Evolutionary conservation across 1,140 invertebrate species (phyloP), one percentile per base, ranked within the genome.

Genomic region (Achatina immaculata): DNA sequence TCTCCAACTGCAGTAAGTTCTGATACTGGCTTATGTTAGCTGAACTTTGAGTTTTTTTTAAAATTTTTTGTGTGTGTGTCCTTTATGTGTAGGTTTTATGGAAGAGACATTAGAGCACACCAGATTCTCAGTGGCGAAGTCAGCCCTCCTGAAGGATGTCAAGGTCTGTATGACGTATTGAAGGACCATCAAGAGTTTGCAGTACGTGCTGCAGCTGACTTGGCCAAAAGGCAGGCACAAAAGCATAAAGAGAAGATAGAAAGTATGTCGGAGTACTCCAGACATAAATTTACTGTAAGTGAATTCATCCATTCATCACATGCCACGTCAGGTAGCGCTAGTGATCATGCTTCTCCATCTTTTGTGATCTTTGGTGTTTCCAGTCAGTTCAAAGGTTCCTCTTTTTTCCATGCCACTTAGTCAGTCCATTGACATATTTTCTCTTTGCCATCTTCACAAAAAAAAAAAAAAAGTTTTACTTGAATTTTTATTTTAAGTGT

Each of bases 71-170:
- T n/a, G n/a, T n/a, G n/a, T n/a, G n/a, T n/a, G n/a, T n/a, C n/a
- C n/a, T 42, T 1, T 42, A 28, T 71, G 6, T 42, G 38, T 68
- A 90, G 89, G 81, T 90, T 90, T 85, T 90, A 90, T 82, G 84
- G 85, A 0, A 79, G 83, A 38, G 85, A 86, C 36, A 86, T 90
- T 7, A 68, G 89, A 58, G 88, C 89, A 1, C 68, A 77, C 81
- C 84, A 88, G 72, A 90, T 90, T 36, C 69, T 90, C 19, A 73
- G 75, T 43, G 89, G 89, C 1, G 82, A 87, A 38, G 85, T 90
- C 9, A 72, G 81, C 0, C 80, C 83, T 1, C 89, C 89, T 2
- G 81, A 79, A 42, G 88, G 84, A 48, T 90, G 89, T 83, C 51
- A 80, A 3, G 85, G 82, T 51, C 78, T 90, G 34, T 90, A 90